Base-by-base conservation (phyloP, 2,113 vertebrate genomes). In the Trichomycterus rosablanca region DNA sequence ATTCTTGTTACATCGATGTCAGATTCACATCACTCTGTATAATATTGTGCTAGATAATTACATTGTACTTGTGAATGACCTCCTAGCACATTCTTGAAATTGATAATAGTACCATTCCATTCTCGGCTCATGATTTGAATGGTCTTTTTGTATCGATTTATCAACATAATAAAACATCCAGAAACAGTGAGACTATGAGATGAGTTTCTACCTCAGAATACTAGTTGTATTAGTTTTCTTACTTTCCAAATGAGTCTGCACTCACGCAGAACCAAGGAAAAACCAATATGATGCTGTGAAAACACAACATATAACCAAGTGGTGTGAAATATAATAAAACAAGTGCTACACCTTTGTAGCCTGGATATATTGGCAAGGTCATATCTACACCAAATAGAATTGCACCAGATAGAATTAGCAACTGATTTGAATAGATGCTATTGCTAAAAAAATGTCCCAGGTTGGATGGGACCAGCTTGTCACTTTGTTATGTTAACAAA, bases 341-440 rank as follows among this genome's bases (percentile, higher is more conserved):
- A 42, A 40, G n/a, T 12, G 37, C 24, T 10, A 18, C 45, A 59
- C 9, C 43, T 67, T 57, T 52, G 35, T 44, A 39, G 59, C 49
- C 53, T 39, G 35, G 23, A 48, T 46, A 49, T 55, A 24, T 12
- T 16, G 51, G 15, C 46, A 59, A 60, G 59, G 53, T 54, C 63
- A 56, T 67, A 67, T 64, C 37, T 18, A 51, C 62, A 35, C 54
- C 66, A 67, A 67, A 62, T 62, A 78, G 70, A 62, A 67, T 59
- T 6, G 19, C 66, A 67, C 19, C 50, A 55, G 57, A 64, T n/a
- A 54, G 50, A 70, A 64, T 61, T 65, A 50, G 66, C 66, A 49
- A 52, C 22, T 62, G 64, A 79, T 74, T 60, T 58, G 63, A 72
- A 78, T 75, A 66, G 67, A 66, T 26, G 26, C n/a, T n/a, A n/a